Percentiles rank a stretch among this genome's conserved stretches.
These are phyloP conservation scores for Micronycteris hirsuta DNA, from an alignment of 2,113 vertebrate genomes.

Conservation along the genomic window DNA sequence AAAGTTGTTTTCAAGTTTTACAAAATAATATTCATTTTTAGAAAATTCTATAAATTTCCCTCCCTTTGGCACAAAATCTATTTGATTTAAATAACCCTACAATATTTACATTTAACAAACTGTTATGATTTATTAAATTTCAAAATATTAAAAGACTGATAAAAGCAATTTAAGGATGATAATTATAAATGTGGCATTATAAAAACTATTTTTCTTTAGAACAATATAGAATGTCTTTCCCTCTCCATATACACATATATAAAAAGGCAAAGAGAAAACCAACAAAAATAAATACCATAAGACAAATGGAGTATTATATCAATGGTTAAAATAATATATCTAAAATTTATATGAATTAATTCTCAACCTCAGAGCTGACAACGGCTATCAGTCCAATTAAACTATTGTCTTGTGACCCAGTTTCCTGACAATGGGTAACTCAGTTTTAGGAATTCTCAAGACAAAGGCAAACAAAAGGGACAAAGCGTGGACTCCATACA, in stretches of 20 bases:
- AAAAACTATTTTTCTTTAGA: not conserved
- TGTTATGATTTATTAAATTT: not conserved
- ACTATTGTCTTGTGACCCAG: not conserved
- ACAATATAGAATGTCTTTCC: not conserved
- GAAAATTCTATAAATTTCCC: not conserved
- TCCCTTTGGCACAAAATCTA: not conserved
- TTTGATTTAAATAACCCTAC: not conserved
- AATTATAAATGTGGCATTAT: not conserved
- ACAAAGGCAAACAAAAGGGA: not conserved
- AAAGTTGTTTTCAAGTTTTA: not conserved
- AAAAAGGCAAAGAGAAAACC: not conserved
- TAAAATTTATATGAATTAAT: not conserved
- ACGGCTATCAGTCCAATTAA: not conserved
- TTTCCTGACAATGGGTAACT: not conserved
- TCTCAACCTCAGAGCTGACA: not conserved
- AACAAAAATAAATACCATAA: not conserved
- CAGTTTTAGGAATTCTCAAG: not conserved
- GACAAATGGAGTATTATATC: not conserved
- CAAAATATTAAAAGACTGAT: not conserved
- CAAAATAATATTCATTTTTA: not conserved
- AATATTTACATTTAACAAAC: not conserved
- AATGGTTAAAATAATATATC: not conserved
- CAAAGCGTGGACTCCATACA: not conserved
- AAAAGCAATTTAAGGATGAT: not conserved
- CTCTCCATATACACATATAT: not conserved